These are phyloP conservation scores for Orycteropus afer DNA, from an alignment of 2,113 vertebrate species.

Conservation along the genomic window DNA sequence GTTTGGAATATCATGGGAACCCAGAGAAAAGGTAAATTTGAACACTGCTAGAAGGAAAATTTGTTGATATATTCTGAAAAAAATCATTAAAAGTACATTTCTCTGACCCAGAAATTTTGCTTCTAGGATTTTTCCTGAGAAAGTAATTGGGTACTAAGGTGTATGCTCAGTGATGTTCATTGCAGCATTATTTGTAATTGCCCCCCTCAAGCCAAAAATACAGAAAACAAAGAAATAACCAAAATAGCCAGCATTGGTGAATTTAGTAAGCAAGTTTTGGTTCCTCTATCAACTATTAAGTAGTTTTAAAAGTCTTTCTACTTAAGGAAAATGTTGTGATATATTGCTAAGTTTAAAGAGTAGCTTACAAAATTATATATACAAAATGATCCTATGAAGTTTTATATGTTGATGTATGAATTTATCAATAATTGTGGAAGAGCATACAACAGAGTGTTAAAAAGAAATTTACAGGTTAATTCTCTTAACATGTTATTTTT, in stretches of 20 bases:
- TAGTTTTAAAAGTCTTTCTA: not conserved
- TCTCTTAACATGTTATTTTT: not conserved
- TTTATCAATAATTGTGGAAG: not conserved
- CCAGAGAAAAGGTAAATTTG: not conserved
- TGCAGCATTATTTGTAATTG: not conserved
- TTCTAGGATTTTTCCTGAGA: not conserved
- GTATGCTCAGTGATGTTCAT: not conserved
- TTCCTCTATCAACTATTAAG: not conserved
- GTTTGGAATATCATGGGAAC: not conserved
- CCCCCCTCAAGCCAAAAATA: not conserved
- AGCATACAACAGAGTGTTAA: not conserved
- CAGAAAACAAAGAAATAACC: not conserved
- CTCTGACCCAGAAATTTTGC: not conserved
- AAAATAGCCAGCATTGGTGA: not conserved
- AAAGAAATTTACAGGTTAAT: not conserved
- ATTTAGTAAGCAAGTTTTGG: not conserved
- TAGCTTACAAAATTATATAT: not conserved
- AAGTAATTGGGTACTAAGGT: not conserved
- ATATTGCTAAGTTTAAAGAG: slow-evolving; percentile 20
- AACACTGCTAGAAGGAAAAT: not conserved
- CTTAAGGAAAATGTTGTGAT: not conserved
- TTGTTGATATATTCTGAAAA: not conserved
- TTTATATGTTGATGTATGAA: not conserved
- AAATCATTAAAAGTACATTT: not conserved
- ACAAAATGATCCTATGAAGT: not conserved